Evolutionary conservation across 2,888 invertebrate genomes (phyloP).

Genomic region (Xanthostigma xanthostigma): DNA sequence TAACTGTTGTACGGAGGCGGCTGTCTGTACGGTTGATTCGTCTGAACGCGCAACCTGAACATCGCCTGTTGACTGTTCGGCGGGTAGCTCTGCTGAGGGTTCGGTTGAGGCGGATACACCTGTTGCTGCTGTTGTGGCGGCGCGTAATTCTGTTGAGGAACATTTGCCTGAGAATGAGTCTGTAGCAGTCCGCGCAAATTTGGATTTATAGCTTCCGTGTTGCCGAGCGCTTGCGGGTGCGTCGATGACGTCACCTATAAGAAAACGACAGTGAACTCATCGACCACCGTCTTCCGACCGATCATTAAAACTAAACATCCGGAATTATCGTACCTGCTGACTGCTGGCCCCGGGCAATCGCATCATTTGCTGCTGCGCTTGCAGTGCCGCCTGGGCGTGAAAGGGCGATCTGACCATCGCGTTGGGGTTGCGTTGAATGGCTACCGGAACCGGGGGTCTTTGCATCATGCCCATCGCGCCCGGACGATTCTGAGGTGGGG

Average conservation of each 20-base stretch:
- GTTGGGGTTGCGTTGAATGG: constrained; percentile 13
- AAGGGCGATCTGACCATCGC: neutral
- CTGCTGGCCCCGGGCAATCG: neutral
- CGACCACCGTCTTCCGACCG: neutral
- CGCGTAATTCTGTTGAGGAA: constrained; percentile 14
- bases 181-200: constrained; percentile 26
- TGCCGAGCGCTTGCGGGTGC: constrained; percentile 36
- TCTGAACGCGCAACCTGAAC: constrained; percentile 22
- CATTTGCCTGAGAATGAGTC: constrained; percentile 18
- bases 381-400: no score
- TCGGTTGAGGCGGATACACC: constrained; percentile 11
- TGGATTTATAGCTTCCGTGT: constrained; percentile 12
- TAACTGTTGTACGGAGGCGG: constrained; percentile 9
- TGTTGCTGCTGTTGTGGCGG: constrained; percentile 28
- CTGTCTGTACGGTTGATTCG: constrained; percentile 17
- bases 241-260: constrained; percentile 38
- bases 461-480: constrained; percentile 17
- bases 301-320: neutral
- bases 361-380: neutral
- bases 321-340: neutral
- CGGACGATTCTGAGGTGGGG: constrained; percentile 22
- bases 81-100: constrained; percentile 12
- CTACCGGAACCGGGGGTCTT: neutral
- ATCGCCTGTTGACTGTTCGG: constrained; percentile 27
- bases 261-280: neutral